Percentiles rank a stretch among this genome's conserved stretches.
These are phyloP conservation scores for Drosophila virilis DNA, from an alignment of 1,140 invertebrate genomes.

Conservation along the genomic window DNA sequence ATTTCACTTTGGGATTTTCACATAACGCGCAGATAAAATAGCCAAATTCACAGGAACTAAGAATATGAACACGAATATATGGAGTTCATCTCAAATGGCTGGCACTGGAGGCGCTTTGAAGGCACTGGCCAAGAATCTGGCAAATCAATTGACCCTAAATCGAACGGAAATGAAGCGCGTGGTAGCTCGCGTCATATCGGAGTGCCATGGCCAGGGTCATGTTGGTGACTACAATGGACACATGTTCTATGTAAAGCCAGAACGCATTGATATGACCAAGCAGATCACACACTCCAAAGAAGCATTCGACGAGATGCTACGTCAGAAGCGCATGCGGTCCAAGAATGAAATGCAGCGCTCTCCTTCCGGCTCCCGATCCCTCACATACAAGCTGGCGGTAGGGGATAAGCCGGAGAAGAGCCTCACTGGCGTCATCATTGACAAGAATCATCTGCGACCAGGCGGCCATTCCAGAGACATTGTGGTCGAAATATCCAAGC, in stretches of 20 bases:
- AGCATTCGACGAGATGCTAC: slow-evolving; percentile 57
- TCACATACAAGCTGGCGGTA: slow-evolving; percentile 27
- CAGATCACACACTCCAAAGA: slow-evolving; percentile 66
- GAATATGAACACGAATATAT: slow-evolving; percentile 43
- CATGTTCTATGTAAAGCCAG: slow-evolving; percentile 64
- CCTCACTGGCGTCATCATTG: slow-evolving; percentile 46
- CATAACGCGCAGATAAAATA: not conserved
- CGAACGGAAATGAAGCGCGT: slow-evolving; percentile 54
- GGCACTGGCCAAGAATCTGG: slow-evolving; percentile 61
- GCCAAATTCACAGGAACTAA: slow-evolving; percentile 17
- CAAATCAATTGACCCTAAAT: slow-evolving; percentile 51
- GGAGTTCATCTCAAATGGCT: slow-evolving; percentile 50
- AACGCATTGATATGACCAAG: slow-evolving; percentile 52
- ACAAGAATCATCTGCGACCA: slow-evolving; percentile 28
- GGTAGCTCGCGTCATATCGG: slow-evolving; percentile 69
- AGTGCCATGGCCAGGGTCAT: slow-evolving; percentile 52
- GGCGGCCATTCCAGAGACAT: slow-evolving; percentile 5
- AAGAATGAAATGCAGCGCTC: not conserved
- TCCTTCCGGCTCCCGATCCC: not conserved
- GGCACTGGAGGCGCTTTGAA: slow-evolving; percentile 62
- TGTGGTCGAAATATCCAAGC: not conserved
- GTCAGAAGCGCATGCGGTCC: slow-evolving; percentile 21
- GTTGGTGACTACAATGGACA: slow-evolving; percentile 63
- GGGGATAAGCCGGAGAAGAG: not conserved
- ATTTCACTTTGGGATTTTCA: slow-evolving; percentile 9